Evolutionary conservation across 2,113 vertebrate genomes (phyloP), one percentile per base, ranked within the genome.

Genomic region (Scomber colias): DNA sequence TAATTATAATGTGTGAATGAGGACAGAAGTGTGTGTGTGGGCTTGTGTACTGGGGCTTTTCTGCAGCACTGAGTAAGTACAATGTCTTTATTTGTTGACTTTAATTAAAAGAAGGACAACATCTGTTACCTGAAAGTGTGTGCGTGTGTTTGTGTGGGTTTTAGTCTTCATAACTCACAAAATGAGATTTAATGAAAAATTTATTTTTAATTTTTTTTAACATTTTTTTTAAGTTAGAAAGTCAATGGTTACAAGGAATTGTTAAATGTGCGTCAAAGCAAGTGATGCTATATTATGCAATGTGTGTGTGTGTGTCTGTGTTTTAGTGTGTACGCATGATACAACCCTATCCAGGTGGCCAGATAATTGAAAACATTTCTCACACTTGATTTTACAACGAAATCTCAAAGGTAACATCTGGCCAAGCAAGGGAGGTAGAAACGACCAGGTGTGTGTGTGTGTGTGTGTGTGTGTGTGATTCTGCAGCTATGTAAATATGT

Each of bases 281-380:
- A 40, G 15, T 27, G 7, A 46, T 61, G 16, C 27, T 30, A 51
- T 71, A 75, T 7, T 19, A 67, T 63, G 11, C 16, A 60, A 74
- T 35, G 1, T 35, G 31, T 35, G 0, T 35, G 31, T 35, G 31
- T 35, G 7, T 35, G 5, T 35, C 15, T 55, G 57, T 21, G 3
- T 50, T 44, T 64, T 21, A 35, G 51, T 15, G 11, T 62, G 64
- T 51, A 3, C 62, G 48, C 11, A 17, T 63, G 60, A 45, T 61
- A 76, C 71, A 84, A 85, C 45, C 17, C 35, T 35, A 49, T 81
- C 90, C 90, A 92, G 91, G 90, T 89, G 90, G 88, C 73, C 30
- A 73, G 77, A 87, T 91, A 92, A 92, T 92, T 89, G 85, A 90
- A 90, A 90, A 89, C 82, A 88, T 92, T 82, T 82, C 74, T 89